Conservation (phyloP, 1,140 invertebrate species). For the Achroia grisella region DNA sequence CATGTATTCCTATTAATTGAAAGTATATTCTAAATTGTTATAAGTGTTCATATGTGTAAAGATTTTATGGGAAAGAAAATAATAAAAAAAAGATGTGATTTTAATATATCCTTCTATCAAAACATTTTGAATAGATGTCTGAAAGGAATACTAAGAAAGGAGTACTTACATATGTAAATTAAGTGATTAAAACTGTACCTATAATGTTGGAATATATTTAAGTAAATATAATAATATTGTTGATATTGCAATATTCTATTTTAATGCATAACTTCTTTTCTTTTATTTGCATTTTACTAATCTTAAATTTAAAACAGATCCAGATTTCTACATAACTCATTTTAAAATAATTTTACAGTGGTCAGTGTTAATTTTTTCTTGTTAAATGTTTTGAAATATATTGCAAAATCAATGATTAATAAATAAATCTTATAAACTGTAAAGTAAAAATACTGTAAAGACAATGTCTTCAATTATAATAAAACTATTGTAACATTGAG, state of each 20-base stretch:
- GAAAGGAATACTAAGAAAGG: conserved; percentile 16
- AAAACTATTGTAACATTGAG: conserved; percentile 6
- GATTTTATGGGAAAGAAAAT: conserved; percentile 54
- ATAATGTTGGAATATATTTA: background rate
- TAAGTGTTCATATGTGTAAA: conserved; percentile 68
- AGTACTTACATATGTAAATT: too few species aligned
- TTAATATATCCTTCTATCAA: conserved; percentile 31
- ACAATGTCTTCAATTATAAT: conserved; percentile 22
- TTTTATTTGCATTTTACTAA: too few species aligned
- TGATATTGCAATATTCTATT: conserved; percentile 3
- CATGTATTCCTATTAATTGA: conserved; percentile 20
- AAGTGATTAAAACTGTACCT: conserved; percentile 2
- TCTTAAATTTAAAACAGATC: too few species aligned
- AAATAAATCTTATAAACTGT: conserved; percentile 9
- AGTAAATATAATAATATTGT: conserved; percentile 18
- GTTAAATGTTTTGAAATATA: too few species aligned
- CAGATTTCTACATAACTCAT: too few species aligned
- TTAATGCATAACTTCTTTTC: too few species aligned
- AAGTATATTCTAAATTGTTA: conserved; percentile 69
- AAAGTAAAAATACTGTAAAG: conserved; percentile 13
- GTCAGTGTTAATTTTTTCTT: too few species aligned
- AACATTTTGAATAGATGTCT: background rate
- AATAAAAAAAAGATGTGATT: conserved; percentile 28
- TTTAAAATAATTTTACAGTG: too few species aligned
- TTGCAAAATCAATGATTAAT: background rate